Evolutionary conservation across 2,888 invertebrate species (phyloP).

Genomic region (Ctena decussata): DNA sequence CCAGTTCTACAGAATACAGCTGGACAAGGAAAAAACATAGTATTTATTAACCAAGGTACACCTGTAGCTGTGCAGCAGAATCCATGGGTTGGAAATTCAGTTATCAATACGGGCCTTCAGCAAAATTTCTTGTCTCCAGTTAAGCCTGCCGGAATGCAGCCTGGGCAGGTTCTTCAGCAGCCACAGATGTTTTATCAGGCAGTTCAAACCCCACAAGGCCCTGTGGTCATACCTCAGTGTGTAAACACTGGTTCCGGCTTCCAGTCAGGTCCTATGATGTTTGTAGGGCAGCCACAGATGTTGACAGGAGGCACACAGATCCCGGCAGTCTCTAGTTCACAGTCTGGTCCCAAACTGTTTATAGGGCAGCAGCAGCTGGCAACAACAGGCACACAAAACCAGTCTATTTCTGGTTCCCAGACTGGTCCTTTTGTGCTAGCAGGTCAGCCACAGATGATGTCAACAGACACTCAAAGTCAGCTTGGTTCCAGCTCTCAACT

Average conservation of each 20-base stretch:
- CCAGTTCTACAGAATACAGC: not conserved
- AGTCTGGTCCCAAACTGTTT: not conserved
- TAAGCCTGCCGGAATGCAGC: not conserved
- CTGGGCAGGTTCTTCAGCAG: not conserved
- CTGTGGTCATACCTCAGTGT: not conserved
- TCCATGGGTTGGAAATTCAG: not conserved
- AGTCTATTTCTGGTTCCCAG: not conserved
- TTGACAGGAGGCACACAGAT: not conserved
- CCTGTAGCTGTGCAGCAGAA: not conserved
- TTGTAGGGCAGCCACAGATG: not conserved
- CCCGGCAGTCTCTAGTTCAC: not conserved
- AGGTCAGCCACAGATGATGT: not conserved
- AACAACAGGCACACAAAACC: not conserved
- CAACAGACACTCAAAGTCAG: not conserved
- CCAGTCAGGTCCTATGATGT: not conserved
- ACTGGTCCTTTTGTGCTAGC: not conserved
- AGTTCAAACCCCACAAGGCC: not conserved
- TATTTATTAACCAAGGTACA: not conserved
- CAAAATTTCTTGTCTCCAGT: not conserved
- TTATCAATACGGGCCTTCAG: not conserved
- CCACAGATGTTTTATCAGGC: not conserved
- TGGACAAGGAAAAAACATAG: not conserved
- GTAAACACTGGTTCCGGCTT: not conserved
- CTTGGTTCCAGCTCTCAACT: not conserved
- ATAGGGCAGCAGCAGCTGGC: not conserved